phyloP scores from a whole-genome alignment of 2,888 invertebrate species.

The Drosophila kuntzei region DNA sequence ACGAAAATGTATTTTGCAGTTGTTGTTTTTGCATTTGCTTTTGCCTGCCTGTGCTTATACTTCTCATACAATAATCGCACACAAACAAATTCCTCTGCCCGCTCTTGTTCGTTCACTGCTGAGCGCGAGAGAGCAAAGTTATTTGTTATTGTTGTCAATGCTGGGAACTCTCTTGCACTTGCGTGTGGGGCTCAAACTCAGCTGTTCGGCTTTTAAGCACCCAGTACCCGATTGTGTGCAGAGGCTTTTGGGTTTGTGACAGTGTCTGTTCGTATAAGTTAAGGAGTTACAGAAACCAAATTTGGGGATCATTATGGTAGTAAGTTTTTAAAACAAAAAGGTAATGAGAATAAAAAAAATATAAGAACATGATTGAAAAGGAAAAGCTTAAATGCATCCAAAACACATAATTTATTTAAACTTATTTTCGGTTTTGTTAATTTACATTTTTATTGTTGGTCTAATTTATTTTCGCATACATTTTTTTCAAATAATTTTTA shows the following conservation, averaged over 20 bases:
- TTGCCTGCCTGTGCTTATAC: conserved; percentile 39
- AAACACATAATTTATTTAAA: too few species aligned
- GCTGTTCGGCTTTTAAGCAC: conserved; percentile 48
- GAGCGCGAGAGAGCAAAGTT: background rate
- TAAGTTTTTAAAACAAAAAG: too few species aligned
- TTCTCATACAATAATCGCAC: conserved; percentile 28
- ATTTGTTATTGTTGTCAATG: conserved; percentile 34
- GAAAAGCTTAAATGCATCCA: too few species aligned
- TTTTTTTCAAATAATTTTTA: too few species aligned
- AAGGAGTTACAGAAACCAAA: too few species aligned
- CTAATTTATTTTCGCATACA: too few species aligned
- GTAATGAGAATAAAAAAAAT: too few species aligned
- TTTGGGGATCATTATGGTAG: too few species aligned
- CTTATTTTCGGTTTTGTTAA: too few species aligned
- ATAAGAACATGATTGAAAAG: too few species aligned
- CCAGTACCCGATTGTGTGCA: background rate
- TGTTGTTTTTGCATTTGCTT: conserved; percentile 39
- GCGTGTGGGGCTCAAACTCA: conserved; percentile 60
- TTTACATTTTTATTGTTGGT: too few species aligned
- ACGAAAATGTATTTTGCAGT: conserved; percentile 51
- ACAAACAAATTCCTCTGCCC: conserved; percentile 29
- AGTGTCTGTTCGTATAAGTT: background rate
- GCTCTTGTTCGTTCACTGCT: conserved; percentile 7
- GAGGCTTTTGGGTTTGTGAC: background rate
- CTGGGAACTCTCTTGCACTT: conserved; percentile 53